Base-by-base conservation (phyloP, 1,140 invertebrate genomes). In the Calephelis nemesis region DNA sequence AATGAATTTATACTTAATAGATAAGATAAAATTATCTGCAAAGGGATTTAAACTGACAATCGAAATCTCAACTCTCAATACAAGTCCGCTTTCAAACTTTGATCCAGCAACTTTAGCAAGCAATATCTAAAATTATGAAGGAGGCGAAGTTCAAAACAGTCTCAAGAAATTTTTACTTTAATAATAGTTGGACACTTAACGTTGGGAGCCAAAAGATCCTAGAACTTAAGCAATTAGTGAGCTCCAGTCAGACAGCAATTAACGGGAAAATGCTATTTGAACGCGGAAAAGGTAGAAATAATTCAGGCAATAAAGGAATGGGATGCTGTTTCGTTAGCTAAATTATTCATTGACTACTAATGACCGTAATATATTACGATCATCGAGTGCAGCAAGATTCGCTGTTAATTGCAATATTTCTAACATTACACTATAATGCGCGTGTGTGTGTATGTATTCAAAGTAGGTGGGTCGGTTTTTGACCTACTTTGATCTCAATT, bases 211-310 rank as follows among this genome's bases (percentile, higher is more conserved):
- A 85, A 80, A 83, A 87, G 86, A 88, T 90, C 83, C 74, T 77
- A 77, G 84, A 90, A 88, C 85, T 90, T 90, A 88, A 90, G 87
- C 87, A 90, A 90, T 90, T 90, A 90, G 87, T 82, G 83, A 85
- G 81, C 76, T 83, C 82, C 74, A 88, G 83, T 82, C 84, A 84
- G 86, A 90, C 87, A 87, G 87, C 85, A 90, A 90, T 90, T 90
- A 90, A 87, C 74, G 84, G 76, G 81, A 84, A 84, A 75, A 87
- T 86, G 83, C 83, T 85, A 88, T 88, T 88, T 86, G 84, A 85
- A 84, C 78, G 78, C 74, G 82, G 81, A 83, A 88, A 87, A 85
- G 82, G 81, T 86, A 83, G 84, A 86, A 85, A 85, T 87, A 84
- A 86, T 88, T 87, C 83, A 82, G 79, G 78, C 79, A 85, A 90